These are phyloP conservation scores for Scolanthus callimorphus DNA, from an alignment of 92 coral and sea anemone genomes.

Conservation along the genomic window DNA sequence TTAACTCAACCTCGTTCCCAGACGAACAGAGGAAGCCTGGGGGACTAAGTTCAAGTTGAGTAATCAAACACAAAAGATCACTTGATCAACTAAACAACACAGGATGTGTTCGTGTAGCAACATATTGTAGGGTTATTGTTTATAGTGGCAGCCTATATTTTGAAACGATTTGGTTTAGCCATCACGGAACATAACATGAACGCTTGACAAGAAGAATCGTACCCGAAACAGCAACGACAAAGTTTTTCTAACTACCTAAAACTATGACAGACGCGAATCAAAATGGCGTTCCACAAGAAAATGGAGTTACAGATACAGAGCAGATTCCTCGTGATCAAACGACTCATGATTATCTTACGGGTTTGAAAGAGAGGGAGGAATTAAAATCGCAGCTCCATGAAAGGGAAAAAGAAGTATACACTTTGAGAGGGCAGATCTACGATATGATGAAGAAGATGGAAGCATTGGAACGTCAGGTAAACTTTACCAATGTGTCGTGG, in stretches of 20 bases:
- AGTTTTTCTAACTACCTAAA: not conserved
- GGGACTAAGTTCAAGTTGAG: no score
- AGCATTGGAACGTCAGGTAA: conserved; percentile 74
- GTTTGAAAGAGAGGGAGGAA: conserved; percentile 90
- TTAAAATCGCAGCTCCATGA: conserved; percentile 72
- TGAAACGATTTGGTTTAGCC: no score
- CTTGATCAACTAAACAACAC: no score
- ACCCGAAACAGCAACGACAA: not conserved
- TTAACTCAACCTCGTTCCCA: no score
- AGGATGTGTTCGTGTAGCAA: no score
- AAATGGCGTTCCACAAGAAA: conserved; percentile 3
- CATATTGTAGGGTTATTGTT: no score
- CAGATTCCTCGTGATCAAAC: conserved; percentile 56
- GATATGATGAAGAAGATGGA: conserved; percentile 81
- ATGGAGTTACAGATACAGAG: not conserved
- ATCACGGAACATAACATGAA: no score
- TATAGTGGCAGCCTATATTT: no score
- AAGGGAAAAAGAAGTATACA: conserved; percentile 72
- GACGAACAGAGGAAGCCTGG: no score
- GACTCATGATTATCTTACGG: conserved; percentile 85
- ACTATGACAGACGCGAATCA: not conserved
- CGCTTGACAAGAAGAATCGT: no score
- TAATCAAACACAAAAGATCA: no score
- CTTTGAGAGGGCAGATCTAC: conserved; percentile 71
- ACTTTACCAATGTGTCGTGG: not conserved